phyloP scores from a whole-genome alignment of 2,888 invertebrate genomes.

The Pseudolycoriella hygida region DNA sequence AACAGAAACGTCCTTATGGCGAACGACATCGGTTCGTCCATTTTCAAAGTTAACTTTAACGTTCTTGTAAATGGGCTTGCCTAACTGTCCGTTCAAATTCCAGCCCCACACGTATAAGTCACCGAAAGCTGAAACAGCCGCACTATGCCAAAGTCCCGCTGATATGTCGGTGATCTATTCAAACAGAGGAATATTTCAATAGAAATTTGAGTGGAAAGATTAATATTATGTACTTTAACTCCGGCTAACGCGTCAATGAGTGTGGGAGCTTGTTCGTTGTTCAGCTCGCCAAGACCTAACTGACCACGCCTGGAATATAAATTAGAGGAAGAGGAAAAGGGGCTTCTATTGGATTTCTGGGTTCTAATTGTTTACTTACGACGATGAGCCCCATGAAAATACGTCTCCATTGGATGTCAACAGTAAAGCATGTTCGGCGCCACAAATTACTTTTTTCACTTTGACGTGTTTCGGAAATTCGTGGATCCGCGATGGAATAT shows the following conservation, averaged over 20 bases:
- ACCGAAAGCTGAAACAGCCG: conserved; percentile 58
- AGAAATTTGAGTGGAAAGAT: background rate
- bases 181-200: background rate
- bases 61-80: conserved; percentile 33
- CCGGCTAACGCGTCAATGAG: conserved; percentile 59
- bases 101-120: conserved; percentile 85
- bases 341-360: too few species aligned
- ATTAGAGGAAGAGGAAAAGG: background rate
- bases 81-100: conserved; percentile 77
- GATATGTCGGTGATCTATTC: conserved; percentile 41
- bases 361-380: conserved; percentile 39
- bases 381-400: conserved; percentile 70
- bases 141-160: conserved; percentile 77
- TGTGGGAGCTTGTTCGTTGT: conserved; percentile 40
- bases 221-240: conserved; percentile 30
- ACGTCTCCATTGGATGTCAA: conserved; percentile 52
- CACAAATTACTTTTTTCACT: conserved; percentile 49
- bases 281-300: conserved; percentile 60
- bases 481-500: conserved; percentile 39
- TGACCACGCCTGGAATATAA: conserved; percentile 72
- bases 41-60: background rate
- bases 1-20: conserved; percentile 18
- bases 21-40: conserved; percentile 9
- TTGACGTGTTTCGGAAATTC: conserved; percentile 33
- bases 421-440: conserved; percentile 63